Conservation (phyloP, 2,888 invertebrate species). For the Drosophila vallismaia region DNA sequence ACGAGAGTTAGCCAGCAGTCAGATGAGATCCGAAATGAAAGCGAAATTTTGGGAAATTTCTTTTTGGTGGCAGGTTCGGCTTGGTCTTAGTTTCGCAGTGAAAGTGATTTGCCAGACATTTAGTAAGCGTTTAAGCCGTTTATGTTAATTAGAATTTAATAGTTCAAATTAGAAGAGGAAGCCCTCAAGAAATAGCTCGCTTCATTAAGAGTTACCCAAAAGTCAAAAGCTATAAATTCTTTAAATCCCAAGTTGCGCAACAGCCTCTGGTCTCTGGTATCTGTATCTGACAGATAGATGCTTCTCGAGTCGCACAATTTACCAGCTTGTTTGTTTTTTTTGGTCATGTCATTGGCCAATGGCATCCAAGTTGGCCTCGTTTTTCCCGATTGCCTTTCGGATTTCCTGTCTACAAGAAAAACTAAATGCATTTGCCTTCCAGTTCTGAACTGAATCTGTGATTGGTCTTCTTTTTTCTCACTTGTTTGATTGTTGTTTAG, state of each 20-base stretch:
- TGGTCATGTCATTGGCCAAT: conserved; percentile 67
- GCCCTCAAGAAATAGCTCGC: conserved; percentile 20
- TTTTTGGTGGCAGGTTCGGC: conserved; percentile 54
- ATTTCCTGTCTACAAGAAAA: conserved; percentile 56
- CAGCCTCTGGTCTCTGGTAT: conserved; percentile 31
- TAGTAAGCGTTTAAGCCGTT: conserved; percentile 51
- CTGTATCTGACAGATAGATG: conserved; percentile 32
- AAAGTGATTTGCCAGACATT: conserved; percentile 68
- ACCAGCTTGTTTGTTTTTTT: conserved; percentile 33
- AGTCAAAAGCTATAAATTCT: conserved; percentile 63
- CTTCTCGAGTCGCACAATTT: conserved; percentile 28
- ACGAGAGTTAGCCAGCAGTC: conserved; percentile 29
- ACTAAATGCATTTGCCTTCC: conserved; percentile 37
- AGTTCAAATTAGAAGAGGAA: conserved; percentile 33
- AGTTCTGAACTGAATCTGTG: conserved; percentile 36
- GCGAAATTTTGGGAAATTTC: conserved; percentile 70
- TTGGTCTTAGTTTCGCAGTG: conserved; percentile 50
- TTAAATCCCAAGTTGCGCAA: conserved; percentile 62
- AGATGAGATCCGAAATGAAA: conserved; percentile 56
- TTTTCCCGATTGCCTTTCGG: conserved; percentile 55
- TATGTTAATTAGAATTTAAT: conserved; percentile 73
- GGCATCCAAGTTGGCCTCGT: conserved; percentile 67
- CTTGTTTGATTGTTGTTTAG: conserved; percentile 12
- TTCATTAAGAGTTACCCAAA: conserved; percentile 63
- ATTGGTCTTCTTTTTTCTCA: conserved; percentile 29